Conservation (phyloP, 2,888 invertebrate genomes). For the Eristalinus aeneus region DNA sequence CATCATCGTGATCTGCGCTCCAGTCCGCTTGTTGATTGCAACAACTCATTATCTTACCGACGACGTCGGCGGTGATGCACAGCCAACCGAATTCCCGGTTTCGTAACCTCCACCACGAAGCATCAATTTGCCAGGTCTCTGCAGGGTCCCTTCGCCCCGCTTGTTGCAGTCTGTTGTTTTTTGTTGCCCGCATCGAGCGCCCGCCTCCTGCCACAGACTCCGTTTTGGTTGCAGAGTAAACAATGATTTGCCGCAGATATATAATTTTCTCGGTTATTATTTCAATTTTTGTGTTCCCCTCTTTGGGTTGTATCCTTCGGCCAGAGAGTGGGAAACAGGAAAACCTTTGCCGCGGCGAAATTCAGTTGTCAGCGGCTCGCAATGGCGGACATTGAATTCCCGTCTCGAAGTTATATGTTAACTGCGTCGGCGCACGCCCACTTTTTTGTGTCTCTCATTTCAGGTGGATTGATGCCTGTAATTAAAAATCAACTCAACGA, state of each 20-base stretch:
- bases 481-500: conserved; percentile 69
- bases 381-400: conserved; percentile 55
- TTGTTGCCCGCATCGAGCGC: neutral
- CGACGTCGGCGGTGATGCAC: conserved; percentile 9
- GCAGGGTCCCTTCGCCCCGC: neutral
- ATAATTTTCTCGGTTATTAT: conserved; percentile 71
- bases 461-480: conserved; percentile 59
- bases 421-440: conserved; percentile 59
- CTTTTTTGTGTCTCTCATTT: conserved; percentile 49
- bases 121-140: conserved; percentile 58
- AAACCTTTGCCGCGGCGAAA: conserved; percentile 53
- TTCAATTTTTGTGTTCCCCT: conserved; percentile 30
- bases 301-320: conserved; percentile 24
- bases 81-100: conserved; percentile 29
- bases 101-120: conserved; percentile 37
- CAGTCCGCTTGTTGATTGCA: conserved; percentile 68
- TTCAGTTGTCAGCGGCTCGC: conserved; percentile 58
- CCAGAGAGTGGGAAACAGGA: conserved; percentile 53
- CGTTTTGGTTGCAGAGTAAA: conserved; percentile 71
- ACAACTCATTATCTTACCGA: conserved; percentile 70
- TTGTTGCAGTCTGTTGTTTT: neutral
- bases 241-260: conserved; percentile 72
- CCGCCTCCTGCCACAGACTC: conserved; percentile 30
- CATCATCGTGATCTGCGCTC: conserved; percentile 68
- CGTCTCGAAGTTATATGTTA: conserved; percentile 59